Base-by-base conservation (phyloP, 2,113 vertebrate species). In the Hyla sarda region DNA sequence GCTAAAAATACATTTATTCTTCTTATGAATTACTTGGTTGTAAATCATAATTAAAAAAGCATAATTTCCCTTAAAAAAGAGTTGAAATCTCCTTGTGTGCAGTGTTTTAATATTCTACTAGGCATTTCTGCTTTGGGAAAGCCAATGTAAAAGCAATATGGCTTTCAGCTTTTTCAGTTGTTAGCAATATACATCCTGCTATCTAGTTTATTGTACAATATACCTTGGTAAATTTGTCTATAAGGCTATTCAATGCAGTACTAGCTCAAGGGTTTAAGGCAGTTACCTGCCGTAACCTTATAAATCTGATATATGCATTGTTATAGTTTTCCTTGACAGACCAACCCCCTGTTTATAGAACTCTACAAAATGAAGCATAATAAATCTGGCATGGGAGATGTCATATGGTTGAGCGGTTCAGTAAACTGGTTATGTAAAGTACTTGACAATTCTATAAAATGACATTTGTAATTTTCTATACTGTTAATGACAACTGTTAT, bases 311-410 rank as follows among this genome's bases (percentile, higher is more conserved):
- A n/a, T 37, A 2, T 45, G 11, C 5, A 16, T n/a, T 60, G 7
- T 25, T 48, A 23, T 47, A 65, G 37, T 48, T 1, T 82, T 41
- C n/a, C 54, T 30, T 83, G 52, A 21, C 6, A 34, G 73, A 28
- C 52, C 74, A 56, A 62, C 76, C 23, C 58, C 48, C 32, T 75
- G 32, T 75, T 58, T 62, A 84, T 60, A 21, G 10, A 25, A 74
- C 73, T 45, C 28, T n/a, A 75, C 34, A 48, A 62, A 60, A 69
- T 84, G n/a, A 58, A 10, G n/a, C 82, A 84, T 62, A 71, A 58
- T 47, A 75, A 45, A 75, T 34, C 41, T 60, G 37, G 54, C 47
- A 41, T 47, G 52, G 72, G 37, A 25, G 52, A 74, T 60, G 52
- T 62, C 34, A 62, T 13, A 84, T 62, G 34, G 71, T 17, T 62